These are phyloP conservation scores for Oreochromis niloticus DNA, from an alignment of 2,113 vertebrate genomes.

Conservation along the genomic window DNA sequence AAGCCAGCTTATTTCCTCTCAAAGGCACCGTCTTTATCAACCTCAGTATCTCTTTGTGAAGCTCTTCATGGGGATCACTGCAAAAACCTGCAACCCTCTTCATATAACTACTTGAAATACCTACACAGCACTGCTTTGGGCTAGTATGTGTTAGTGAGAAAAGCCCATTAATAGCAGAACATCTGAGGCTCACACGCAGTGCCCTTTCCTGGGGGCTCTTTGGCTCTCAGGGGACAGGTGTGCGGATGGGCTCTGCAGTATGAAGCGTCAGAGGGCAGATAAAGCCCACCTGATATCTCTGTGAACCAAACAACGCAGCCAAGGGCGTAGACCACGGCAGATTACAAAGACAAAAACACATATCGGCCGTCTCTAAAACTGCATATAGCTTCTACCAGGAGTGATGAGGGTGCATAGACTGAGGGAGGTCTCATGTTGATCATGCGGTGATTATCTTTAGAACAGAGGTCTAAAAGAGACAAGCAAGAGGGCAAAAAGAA, in stretches of 20 bases:
- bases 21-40: background rate
- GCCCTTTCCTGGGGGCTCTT: constrained; percentile 25
- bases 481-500: background rate
- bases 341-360: background rate
- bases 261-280: background rate
- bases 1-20: background rate
- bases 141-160: background rate
- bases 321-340: background rate
- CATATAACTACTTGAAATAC: background rate
- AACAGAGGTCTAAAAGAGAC: background rate
- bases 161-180: background rate
- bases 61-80: background rate
- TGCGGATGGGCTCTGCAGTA: background rate
- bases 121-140: background rate
- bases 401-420: background rate
- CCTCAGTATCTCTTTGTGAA: background rate
- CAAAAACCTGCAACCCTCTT: background rate
- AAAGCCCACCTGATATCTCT: constrained; percentile 18
- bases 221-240: constrained; percentile 24
- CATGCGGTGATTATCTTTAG: background rate
- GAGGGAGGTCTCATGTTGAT: background rate
- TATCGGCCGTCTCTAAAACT: background rate
- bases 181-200: background rate
- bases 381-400: background rate
- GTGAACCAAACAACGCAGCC: background rate